A percentile compares a stretch with the other conserved stretches of the same genome.
Conservation (phyloP, 2,113 vertebrate species). For the Peromyscus polionotus region DNA sequence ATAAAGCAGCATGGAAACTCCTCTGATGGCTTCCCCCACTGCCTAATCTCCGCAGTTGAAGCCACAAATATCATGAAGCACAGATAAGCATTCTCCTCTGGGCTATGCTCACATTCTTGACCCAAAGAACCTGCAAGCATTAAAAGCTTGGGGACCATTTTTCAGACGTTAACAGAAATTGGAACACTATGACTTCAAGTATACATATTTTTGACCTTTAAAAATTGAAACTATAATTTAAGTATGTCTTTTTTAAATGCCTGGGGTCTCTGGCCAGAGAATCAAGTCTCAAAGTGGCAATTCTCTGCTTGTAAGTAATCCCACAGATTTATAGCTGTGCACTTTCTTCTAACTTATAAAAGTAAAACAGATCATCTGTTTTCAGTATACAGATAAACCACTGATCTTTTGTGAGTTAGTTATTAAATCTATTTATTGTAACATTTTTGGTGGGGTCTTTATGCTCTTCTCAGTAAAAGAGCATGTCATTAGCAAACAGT, state of each 20-base stretch:
- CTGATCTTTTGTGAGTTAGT: neutral
- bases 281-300: neutral
- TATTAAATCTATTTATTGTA: neutral
- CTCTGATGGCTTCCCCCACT: neutral
- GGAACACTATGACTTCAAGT: neutral
- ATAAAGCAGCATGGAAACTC: neutral
- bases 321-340: neutral
- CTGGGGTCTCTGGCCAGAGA: neutral
- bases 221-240: slow-evolving; percentile 47
- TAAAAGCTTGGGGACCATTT: neutral
- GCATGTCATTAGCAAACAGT: neutral
- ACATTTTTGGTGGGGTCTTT: neutral
- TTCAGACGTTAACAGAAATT: neutral
- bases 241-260: slow-evolving; percentile 16
- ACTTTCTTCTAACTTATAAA: slow-evolving; percentile 55
- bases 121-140: neutral
- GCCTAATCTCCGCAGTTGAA: neutral
- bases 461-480: neutral
- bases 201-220: slow-evolving; percentile 44
- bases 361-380: neutral
- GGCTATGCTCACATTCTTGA: slow-evolving; percentile 44
- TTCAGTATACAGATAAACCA: neutral
- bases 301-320: neutral
- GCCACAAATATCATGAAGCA: neutral
- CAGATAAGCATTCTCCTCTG: neutral